These are phyloP conservation scores for Glaucopsyche alexis DNA, from an alignment of 2,888 invertebrate species.

Conservation along the genomic window DNA sequence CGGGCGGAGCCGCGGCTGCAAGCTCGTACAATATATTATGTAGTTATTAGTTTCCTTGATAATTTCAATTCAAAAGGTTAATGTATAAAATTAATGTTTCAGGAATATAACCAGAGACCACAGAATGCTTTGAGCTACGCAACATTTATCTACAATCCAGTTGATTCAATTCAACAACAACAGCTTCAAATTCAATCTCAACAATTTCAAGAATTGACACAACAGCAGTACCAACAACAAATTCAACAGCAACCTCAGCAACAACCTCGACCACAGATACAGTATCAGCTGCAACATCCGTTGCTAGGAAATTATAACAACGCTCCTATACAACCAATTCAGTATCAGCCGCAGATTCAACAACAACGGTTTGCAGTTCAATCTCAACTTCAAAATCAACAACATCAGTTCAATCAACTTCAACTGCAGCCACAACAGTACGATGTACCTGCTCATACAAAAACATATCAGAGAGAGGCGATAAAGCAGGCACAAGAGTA, in stretches of 20 bases:
- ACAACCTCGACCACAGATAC: constrained; percentile 40
- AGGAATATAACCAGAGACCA: constrained; percentile 52
- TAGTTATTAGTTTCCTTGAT: too few species aligned
- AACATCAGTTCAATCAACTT: constrained; percentile 37
- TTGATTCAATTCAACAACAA: constrained; percentile 34
- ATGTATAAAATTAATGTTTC: constrained; percentile 36
- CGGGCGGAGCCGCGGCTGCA: too few species aligned
- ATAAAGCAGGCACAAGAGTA: constrained; percentile 32
- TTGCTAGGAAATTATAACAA: constrained; percentile 28
- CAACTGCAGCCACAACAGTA: constrained; percentile 37
- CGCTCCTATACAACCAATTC: constrained; percentile 20
- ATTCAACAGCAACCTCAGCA: constrained; percentile 38
- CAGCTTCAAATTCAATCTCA: constrained; percentile 34
- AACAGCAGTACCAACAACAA: constrained; percentile 38
- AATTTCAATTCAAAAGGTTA: too few species aligned
- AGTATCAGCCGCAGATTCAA: constrained; percentile 33
- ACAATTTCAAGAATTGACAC: constrained; percentile 30
- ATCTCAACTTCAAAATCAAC: constrained; percentile 37
- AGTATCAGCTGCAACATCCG: constrained; percentile 41
- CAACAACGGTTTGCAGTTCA: constrained; percentile 29
- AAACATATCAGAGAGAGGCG: constrained; percentile 29
- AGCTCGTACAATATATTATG: too few species aligned
- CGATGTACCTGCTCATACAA: constrained; percentile 28
- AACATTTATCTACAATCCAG: constrained; percentile 53
- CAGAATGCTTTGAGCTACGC: constrained; percentile 63